phyloP scores from a whole-genome alignment of 2,797 vertebrate genomes.

The Paramormyrops hopkinsi region DNA sequence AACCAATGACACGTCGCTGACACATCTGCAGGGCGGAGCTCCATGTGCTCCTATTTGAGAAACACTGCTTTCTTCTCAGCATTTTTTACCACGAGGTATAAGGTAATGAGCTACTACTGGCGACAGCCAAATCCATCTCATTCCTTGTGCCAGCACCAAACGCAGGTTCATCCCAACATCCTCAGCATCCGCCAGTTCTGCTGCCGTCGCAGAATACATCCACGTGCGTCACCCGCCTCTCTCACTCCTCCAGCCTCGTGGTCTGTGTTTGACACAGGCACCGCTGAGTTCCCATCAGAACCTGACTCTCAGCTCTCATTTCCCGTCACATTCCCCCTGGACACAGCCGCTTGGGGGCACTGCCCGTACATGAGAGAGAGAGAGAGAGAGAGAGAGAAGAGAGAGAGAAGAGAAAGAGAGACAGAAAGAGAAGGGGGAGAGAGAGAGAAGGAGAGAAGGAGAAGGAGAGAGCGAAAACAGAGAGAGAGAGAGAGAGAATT shows the following conservation, averaged over 20 bases:
- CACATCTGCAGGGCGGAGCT: not conserved
- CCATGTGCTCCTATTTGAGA: not conserved
- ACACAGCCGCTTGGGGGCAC: conserved; percentile 24
- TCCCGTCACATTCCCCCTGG: conserved; percentile 32
- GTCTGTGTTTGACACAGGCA: conserved; percentile 33
- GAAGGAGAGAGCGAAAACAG: too few relatives aligned
- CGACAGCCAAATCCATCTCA: not conserved
- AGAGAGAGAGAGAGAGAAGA: not conserved
- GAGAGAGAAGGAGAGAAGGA: not conserved
- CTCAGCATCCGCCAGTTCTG: not conserved
- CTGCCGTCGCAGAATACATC: not conserved
- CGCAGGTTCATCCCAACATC: not conserved
- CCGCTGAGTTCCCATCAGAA: conserved; percentile 1
- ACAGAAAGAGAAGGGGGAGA: not conserved
- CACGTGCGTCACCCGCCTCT: not conserved
- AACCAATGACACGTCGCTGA: not conserved
- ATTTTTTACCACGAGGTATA: not conserved
- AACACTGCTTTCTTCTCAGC: not conserved
- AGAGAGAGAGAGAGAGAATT: conserved; percentile 19
- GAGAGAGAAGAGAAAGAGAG: not conserved
- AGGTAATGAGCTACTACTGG: not conserved
- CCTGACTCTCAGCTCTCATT: conserved; percentile 38
- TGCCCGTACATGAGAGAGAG: conserved; percentile 23
- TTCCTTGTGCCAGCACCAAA: not conserved
- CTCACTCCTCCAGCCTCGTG: conserved; percentile 30